These are phyloP conservation scores for Synodontis membranacea DNA, from an alignment of 2,113 vertebrate genomes.

Conservation along the genomic window DNA sequence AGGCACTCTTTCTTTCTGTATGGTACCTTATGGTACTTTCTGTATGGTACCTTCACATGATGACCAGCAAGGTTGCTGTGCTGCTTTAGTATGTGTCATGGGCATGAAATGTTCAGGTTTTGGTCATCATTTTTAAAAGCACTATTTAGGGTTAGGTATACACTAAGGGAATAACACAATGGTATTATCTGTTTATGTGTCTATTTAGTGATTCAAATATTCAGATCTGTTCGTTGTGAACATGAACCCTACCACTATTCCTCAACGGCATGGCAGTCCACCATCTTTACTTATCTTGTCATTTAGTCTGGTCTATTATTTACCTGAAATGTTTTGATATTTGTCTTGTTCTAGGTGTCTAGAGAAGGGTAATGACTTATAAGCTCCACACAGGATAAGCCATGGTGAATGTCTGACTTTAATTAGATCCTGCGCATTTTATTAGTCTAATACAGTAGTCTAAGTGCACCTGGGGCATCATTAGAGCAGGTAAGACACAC, in stretches of 20 bases:
- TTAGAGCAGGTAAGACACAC: neutral
- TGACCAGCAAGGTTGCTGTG: neutral
- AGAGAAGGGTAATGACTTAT: neutral
- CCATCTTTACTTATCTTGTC: neutral
- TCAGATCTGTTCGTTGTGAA: too few relatives aligned
- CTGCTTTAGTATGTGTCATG: neutral
- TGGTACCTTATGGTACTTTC: too few relatives aligned
- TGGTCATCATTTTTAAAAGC: too few relatives aligned
- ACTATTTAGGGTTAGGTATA: too few relatives aligned
- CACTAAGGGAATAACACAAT: too few relatives aligned
- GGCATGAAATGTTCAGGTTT: neutral
- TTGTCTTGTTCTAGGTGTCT: neutral
- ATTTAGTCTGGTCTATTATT: neutral
- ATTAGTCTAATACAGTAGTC: neutral
- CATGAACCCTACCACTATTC: neutral
- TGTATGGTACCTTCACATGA: too few relatives aligned
- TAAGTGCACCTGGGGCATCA: neutral
- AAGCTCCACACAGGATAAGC: neutral
- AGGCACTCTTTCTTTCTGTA: too few relatives aligned
- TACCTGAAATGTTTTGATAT: neutral
- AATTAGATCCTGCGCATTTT: neutral
- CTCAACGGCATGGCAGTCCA: neutral
- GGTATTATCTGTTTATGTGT: too few relatives aligned
- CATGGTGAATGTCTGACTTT: neutral
- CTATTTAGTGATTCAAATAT: too few relatives aligned